Evolutionary conservation across 2,888 invertebrate genomes (phyloP), one percentile per base, ranked within the genome.

Genomic region (Plebejus argus): DNA sequence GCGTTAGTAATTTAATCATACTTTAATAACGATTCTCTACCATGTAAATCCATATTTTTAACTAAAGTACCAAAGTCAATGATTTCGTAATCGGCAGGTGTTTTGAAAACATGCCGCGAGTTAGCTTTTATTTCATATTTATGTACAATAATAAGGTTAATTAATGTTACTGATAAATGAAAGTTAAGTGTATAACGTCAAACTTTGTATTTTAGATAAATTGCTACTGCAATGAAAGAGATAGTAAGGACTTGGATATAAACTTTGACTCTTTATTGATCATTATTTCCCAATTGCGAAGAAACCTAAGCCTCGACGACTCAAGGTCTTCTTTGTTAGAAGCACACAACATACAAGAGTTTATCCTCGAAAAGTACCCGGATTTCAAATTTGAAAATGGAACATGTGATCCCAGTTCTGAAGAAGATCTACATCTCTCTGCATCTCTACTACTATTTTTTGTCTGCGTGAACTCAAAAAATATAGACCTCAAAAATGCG

Each of bases 371-470:
- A 80, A 94, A 93, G 83, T 95, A 94, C 86, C 95, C 95, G 5
- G 87, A 89, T 70, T 95, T 95, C 82, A 85, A 86, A 84, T 92
- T 93, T 85, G 86, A 88, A 83, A 88, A 88, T 85, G 89, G 90
- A 76, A 86, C 87, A 58, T 82, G 86, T 28, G 85, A 88, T 78
- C 86, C 88, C 0, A 78, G 79, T 1, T 84, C 82, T 70, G 90
- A 90, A 15, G 88, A 89, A 8, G 92, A 95, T 76, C 82, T 91
- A 33, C 86, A 91, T 78, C 85, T 93, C 56, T 89, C 89, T 6
- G 93, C 94, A n/a, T 95, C 95, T 0, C 85, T 95, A 70, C 85
- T 95, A 66, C 86, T 95, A 4, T 90, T 91, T 74, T 94, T 94
- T 86, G 90, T 94, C 39, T 95, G 94, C 84, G 91, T 94, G 12